These are phyloP conservation scores for Xanthia icteritia DNA, from an alignment of 2,888 invertebrate genomes.

Conservation along the genomic window DNA sequence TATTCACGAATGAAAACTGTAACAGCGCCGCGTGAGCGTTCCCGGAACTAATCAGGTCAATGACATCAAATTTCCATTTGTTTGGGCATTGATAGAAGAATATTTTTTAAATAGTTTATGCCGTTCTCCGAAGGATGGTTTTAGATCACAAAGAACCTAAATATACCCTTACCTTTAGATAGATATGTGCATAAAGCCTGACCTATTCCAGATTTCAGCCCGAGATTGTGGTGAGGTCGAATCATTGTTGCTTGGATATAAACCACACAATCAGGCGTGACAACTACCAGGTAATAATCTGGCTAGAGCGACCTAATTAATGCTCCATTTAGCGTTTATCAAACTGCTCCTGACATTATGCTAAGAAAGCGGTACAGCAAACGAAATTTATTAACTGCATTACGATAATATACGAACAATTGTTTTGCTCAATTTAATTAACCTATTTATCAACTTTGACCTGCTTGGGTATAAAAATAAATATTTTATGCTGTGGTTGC, in stretches of 20 bases:
- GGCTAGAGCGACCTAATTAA: background rate
- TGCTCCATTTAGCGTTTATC: background rate
- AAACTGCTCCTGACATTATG: background rate
- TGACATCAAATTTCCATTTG: conserved; percentile 18
- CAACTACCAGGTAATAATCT: background rate
- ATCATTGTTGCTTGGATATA: background rate
- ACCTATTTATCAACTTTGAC: background rate
- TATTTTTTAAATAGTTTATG: background rate
- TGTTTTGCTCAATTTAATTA: background rate
- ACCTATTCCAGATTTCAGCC: background rate
- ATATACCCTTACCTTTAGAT: background rate
- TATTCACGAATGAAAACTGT: conserved; percentile 42
- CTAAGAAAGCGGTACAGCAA: background rate
- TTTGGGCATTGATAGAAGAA: background rate
- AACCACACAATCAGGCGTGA: background rate
- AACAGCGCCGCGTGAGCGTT: conserved; percentile 32
- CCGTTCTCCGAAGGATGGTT: background rate
- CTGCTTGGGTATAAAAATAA: background rate
- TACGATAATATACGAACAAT: background rate
- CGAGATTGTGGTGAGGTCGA: conserved; percentile 2
- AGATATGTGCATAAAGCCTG: background rate
- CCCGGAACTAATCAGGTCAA: conserved; percentile 32
- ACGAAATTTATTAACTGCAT: background rate
- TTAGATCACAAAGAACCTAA: background rate
- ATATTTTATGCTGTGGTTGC: background rate